Conservation (phyloP, 1,140 invertebrate genomes). For the Tetranychus urticae region DNA sequence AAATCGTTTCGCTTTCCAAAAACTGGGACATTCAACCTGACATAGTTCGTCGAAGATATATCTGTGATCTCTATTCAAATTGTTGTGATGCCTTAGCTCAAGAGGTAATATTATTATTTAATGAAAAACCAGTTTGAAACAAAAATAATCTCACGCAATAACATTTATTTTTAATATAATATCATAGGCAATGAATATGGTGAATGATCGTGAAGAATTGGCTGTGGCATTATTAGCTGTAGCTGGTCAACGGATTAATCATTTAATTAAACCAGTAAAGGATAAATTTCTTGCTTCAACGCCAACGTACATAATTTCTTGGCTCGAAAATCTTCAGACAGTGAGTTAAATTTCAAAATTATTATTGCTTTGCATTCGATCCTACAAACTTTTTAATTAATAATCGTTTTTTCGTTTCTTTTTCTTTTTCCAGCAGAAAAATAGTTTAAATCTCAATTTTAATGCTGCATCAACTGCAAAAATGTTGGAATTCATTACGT, state of each 20-base stretch:
- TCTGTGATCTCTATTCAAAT: slow-evolving; percentile 44
- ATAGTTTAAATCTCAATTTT: too few species aligned
- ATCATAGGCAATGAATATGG: background rate
- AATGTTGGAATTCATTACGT: too few species aligned
- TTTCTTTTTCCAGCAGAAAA: too few species aligned
- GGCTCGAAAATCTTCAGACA: background rate
- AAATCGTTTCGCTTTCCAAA: slow-evolving; percentile 38
- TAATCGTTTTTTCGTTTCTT: too few species aligned
- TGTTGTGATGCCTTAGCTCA: slow-evolving; percentile 50
- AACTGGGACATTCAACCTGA: slow-evolving; percentile 56
- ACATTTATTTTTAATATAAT: background rate
- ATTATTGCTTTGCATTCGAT: background rate
- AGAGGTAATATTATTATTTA: slow-evolving; percentile 27
- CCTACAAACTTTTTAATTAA: too few species aligned
- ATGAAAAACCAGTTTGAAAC: background rate
- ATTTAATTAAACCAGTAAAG: background rate
- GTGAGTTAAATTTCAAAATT: background rate
- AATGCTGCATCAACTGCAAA: too few species aligned
- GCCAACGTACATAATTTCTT: background rate
- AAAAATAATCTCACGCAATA: background rate
- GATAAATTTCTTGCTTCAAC: background rate
- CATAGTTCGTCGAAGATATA: slow-evolving; percentile 44
- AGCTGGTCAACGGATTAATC: background rate
- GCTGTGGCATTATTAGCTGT: background rate
- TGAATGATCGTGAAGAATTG: background rate